Evolutionary conservation across 2,113 vertebrate species (phyloP), one percentile per base, ranked within the genome.

Genomic region (Barbus barbus): DNA sequence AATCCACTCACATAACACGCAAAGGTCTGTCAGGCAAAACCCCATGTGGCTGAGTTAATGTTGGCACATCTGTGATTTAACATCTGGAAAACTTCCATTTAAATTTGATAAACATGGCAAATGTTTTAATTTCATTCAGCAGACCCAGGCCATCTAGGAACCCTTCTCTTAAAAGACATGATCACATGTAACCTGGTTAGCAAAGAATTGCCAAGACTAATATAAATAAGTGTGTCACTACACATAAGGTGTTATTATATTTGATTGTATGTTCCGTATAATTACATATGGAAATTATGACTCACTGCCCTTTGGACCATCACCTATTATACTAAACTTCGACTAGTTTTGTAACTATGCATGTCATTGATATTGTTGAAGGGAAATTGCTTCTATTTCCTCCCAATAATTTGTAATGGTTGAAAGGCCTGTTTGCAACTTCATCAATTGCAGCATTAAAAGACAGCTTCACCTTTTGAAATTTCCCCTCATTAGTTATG

Each of bases 351-450:
- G 61, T 82, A 81, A 60, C 78, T 67, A 38, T 53, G n/a, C 20
- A 60, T 44, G 83, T 89, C 83, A 91, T 86, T 65, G 67, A 92
- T 90, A 85, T 81, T 77, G 82, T 58, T 63, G 84, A 83, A 85
- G 81, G 67, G 20, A 33, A 89, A 89, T 81, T 78, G 33, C n/a
- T n/a, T n/a, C n/a, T n/a, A n/a, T n/a, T n/a, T n/a, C n/a, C n/a
- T n/a, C n/a, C n/a, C 89, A 92, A 92, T 88, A 77, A 89, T 87
- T 90, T 84, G 85, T 89, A 91, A 92, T 92, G n/a, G 74, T 87
- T 83, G 84, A 87, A 31, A 83, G 63, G 87, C 79, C 26, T 73
- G 5, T 75, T 46, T 26, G 48, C n/a, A n/a, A n/a, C n/a, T n/a
- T n/a, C n/a, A n/a, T n/a, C n/a, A n/a, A n/a, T n/a, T n/a, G n/a